These are phyloP conservation scores for Allophyes oxyacanthae DNA, from an alignment of 2,888 invertebrate genomes.

Conservation along the genomic window DNA sequence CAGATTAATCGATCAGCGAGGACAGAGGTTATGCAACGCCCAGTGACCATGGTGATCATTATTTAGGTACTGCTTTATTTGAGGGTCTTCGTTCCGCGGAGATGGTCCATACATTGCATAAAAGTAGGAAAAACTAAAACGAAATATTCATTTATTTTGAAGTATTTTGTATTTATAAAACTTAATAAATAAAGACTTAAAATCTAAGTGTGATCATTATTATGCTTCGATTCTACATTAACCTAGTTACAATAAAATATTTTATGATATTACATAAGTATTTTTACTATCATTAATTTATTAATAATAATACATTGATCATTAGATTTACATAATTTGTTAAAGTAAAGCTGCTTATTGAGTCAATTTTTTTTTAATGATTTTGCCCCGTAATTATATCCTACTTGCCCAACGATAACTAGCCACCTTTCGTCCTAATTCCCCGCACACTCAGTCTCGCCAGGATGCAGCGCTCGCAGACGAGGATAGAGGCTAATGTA, in stretches of 20 bases:
- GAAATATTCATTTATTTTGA: no score
- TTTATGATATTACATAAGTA: slow-evolving; percentile 14
- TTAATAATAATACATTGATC: background rate
- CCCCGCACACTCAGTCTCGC: no score
- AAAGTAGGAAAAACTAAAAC: slow-evolving; percentile 8
- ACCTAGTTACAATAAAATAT: slow-evolving; percentile 44
- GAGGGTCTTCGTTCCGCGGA: no score
- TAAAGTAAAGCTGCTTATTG: slow-evolving; percentile 2
- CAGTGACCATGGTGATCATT: no score
- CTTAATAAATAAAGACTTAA: slow-evolving; percentile 43
- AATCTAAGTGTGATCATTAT: slow-evolving; percentile 27
- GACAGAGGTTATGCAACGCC: no score
- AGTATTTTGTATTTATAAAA: slow-evolving; percentile 50
- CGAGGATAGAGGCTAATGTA: no score
- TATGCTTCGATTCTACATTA: slow-evolving; percentile 16
- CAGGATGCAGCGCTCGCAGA: no score
- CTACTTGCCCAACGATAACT: no score
- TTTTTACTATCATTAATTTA: slow-evolving; percentile 12
- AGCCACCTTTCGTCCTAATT: no score
- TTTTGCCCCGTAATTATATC: background rate
- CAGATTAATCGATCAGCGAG: no score
- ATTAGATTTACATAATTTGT: background rate
- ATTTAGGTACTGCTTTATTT: no score
- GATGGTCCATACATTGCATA: no score
- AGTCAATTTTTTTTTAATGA: slow-evolving; percentile 3